phyloP scores from a whole-genome alignment of 2,113 vertebrate species.

The Cyprinodon variegatus region DNA sequence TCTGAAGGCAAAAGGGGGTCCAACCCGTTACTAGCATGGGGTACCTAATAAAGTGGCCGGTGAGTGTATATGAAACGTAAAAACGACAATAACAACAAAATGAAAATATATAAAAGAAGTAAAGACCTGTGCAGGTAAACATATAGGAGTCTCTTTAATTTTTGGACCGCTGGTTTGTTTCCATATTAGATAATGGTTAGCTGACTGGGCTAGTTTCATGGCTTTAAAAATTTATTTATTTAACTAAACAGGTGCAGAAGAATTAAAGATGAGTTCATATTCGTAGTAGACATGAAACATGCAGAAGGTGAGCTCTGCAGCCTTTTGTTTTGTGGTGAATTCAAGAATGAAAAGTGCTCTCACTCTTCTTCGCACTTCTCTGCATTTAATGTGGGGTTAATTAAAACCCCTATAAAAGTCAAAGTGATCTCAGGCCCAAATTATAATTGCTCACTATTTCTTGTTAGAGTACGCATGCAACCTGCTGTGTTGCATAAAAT shows the following conservation, averaged over 20 bases:
- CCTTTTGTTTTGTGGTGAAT: not conserved
- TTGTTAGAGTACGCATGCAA: not conserved
- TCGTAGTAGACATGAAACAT: not conserved
- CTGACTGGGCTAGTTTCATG: too few species aligned
- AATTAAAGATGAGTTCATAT: not conserved
- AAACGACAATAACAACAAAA: too few species aligned
- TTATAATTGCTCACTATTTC: not conserved
- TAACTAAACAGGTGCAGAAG: not conserved
- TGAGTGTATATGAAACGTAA: too few species aligned
- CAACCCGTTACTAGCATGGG: too few species aligned
- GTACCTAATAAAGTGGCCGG: too few species aligned
- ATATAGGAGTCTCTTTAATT: not conserved
- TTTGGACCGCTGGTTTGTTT: not conserved
- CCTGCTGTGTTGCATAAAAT: not conserved
- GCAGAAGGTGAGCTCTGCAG: not conserved
- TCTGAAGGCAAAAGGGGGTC: too few species aligned
- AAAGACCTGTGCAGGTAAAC: too few species aligned
- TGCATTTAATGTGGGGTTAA: not conserved
- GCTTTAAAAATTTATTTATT: not conserved
- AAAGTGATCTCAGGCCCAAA: not conserved
- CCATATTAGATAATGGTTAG: too few species aligned
- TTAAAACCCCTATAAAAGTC: not conserved
- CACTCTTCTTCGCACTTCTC: not conserved
- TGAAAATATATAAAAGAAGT: too few species aligned
- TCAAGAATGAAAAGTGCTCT: not conserved